A percentile compares a stretch with the other conserved stretches of the same genome.
Evolutionary conservation across 2,888 invertebrate genomes (phyloP).

Genomic region (Pandemis cinnamomeana): DNA sequence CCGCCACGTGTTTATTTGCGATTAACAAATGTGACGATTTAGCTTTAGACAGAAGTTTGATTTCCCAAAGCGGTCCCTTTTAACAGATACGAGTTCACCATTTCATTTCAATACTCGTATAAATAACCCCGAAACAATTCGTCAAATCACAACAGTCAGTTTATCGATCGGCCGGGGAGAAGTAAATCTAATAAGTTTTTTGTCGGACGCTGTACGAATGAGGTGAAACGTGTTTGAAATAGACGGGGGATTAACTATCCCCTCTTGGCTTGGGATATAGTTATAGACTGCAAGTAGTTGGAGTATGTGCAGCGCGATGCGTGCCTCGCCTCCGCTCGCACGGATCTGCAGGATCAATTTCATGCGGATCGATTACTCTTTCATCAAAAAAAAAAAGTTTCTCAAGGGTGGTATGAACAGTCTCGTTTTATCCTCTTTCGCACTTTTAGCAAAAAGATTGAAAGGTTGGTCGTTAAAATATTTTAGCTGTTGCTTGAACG

Average conservation of each 20-base stretch:
- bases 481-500: not conserved
- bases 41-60: not conserved
- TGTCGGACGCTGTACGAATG: constrained; percentile 80
- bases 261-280: constrained; percentile 60
- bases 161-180: constrained; percentile 69
- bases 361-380: constrained; percentile 76
- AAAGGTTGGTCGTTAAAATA: not conserved
- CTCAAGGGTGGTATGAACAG: constrained; percentile 50
- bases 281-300: constrained; percentile 36
- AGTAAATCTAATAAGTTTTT: constrained; percentile 82
- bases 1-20: not conserved
- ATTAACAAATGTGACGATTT: not conserved
- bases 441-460: not conserved
- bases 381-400: constrained; percentile 48
- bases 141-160: constrained; percentile 70
- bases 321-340: constrained; percentile 64
- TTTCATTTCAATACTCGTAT: not conserved
- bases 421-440: constrained; percentile 15
- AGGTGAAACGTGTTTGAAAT: constrained; percentile 84
- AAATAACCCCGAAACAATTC: constrained; percentile 50
- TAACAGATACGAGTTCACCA: not conserved
- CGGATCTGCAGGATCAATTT: constrained; percentile 75
- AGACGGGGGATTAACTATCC: constrained; percentile 83
- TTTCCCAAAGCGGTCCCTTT: not conserved
- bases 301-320: constrained; percentile 54